Evolutionary conservation across 1,140 invertebrate genomes (phyloP), one percentile per base, ranked within the genome.

Genomic region (Dinothrombium tinctorium): DNA sequence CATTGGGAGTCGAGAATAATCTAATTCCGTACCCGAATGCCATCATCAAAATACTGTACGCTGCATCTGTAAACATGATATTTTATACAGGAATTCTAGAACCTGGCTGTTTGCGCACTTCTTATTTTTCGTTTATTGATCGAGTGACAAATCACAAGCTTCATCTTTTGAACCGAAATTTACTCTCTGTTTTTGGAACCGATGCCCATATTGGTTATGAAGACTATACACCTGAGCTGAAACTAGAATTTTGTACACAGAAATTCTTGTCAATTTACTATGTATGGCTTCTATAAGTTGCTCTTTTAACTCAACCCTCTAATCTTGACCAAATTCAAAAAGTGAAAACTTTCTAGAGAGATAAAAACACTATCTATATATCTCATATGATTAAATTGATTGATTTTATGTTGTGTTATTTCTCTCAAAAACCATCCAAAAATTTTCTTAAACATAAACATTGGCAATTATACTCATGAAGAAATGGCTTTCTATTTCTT

Each of bases 71-170:
- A 5, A 73, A 75, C 19, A 56, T 77, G 48, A 60, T 81, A 12
- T 80, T 82, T 53, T 76, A 81, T 59, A 70, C 69, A 25, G 44
- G 73, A 45, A 66, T 81, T 22, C 46, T 81, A 38, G 77, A 82
- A 54, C 76, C 78, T 8, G 69, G 75, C 43, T 73, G 71, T 52
- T 55, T 83, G 28, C 63, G 78, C 50, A 60, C 72, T 7, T 76
- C 74, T n/a, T 83, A 82, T 56, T 79, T 72, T 66, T 76, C 73
- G 53, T 83, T 81, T 56, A 58, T 83, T 23, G 64, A 71, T 41
- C 67, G 63, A 46, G 59, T 80, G 25, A 80, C 78, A 7, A 73
- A 73, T 31, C 69, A 71, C 57, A 70, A 70, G 74, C 22, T 44
- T 12, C 35, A 44, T 6, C 19, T 24, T 33, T 41, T 50, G 4